A percentile compares a stretch with the other conserved stretches of the same genome.
Conservation (phyloP, 2,113 vertebrate genomes). For the Apus apus region DNA sequence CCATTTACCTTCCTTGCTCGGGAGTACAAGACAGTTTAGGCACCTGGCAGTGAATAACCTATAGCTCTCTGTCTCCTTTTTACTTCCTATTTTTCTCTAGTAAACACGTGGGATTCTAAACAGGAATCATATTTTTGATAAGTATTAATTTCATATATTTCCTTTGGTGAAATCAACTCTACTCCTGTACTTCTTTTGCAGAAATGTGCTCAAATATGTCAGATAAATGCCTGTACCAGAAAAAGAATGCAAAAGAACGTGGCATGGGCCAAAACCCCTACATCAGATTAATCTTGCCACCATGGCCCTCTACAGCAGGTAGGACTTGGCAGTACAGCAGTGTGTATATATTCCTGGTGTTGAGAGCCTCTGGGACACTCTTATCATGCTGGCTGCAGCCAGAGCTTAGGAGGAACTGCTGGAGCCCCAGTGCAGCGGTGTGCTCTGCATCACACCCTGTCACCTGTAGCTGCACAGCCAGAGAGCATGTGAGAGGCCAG, state of each 20-base stretch:
- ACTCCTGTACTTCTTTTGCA: neutral
- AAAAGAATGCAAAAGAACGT: neutral
- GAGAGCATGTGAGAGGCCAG: fast-evolving
- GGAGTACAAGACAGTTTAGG: neutral
- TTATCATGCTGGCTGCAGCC: neutral
- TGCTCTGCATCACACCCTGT: neutral
- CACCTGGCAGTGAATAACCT: neutral
- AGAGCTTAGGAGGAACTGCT: neutral
- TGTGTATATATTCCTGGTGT: neutral
- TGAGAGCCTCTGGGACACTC: neutral
- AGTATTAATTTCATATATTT: neutral
- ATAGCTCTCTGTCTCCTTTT: neutral
- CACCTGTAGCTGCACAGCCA: neutral
- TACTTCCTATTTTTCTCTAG: neutral
- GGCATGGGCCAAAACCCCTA: neutral
- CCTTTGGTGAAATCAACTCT: neutral
- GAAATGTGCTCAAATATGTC: neutral
- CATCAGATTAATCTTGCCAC: neutral
- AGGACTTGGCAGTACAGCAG: neutral
- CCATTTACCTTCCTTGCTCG: neutral
- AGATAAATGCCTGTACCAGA: neutral
- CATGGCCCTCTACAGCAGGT: neutral
- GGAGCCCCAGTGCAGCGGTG: fast-evolving
- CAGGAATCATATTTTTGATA: neutral
- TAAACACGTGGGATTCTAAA: neutral